Base-by-base conservation (phyloP, 2,797 vertebrate genomes). In the Avahi laniger region DNA sequence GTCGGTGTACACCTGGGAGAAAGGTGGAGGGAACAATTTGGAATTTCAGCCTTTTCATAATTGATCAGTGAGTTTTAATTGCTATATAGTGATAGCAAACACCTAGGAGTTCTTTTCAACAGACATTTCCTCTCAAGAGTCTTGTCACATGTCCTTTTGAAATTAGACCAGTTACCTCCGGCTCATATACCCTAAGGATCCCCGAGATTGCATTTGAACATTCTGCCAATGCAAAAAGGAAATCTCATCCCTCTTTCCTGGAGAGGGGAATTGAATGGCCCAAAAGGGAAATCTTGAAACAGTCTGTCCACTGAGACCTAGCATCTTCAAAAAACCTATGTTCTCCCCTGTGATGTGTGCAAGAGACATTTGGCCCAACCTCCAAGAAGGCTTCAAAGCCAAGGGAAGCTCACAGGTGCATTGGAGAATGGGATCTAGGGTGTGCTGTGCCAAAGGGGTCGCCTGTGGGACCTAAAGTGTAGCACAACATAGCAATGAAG, bases 261-360 rank as follows among this genome's bases (percentile, higher is more conserved):
- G 72, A 92, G 84, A 88, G 18, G 59, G 10, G 26, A 78, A 63
- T 12, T 1, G 6, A 72, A 28, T 4, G 35, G 43, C 67, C 86
- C 48, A 38, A 81, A 76, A 85, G 48, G 67, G 70, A 92, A 95
- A 90, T 73, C 76, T 90, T 72, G 54, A 93, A 92, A 84, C 14
- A 41, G 72, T 75, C 69, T 78, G 20, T 91, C 69, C 28, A 22
- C 41, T 18, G 80, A 93, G 75, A 95, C 5, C n/a, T 59, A 85
- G 73, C 22, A 73, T 89, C 54, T 82, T 73, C 84, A 41, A 80
- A 76, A 69, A 83, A 75, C 10, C 73, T 50, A 7, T 9, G 1
- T 35, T 91, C 85, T 69, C 43, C 30, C 22, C 81, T 61, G n/a
- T 18, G 43, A 18, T 35, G 43, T 63, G 9, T 80, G 17, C 79